Percentiles rank a stretch among this genome's conserved stretches.
Conservation (phyloP, 2,113 vertebrate species). For the Cyphomyrus discorhynchus region DNA sequence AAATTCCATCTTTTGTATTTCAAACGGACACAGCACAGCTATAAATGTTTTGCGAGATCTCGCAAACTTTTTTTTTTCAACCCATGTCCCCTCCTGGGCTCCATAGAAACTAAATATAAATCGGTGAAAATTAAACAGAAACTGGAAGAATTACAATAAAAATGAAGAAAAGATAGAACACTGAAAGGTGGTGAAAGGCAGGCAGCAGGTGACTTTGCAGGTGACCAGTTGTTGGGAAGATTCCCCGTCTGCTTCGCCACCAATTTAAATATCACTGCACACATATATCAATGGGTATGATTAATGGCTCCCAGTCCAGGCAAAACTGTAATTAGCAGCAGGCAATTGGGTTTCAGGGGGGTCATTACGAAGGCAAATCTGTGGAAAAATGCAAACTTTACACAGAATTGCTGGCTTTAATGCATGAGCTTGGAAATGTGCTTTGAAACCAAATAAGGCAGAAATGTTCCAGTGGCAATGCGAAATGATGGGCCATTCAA, state of each 20-base stretch:
- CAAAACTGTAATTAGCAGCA: constrained; percentile 35
- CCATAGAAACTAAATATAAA: background rate
- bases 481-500: background rate
- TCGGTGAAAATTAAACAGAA: background rate
- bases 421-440: background rate
- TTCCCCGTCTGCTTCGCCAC: background rate
- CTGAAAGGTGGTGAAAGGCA: background rate
- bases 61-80: no score
- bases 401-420: background rate
- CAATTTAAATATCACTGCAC: constrained; percentile 26
- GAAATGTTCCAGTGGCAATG: background rate
- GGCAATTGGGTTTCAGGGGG: constrained; percentile 31
- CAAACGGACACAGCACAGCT: no score
- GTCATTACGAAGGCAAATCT: constrained; percentile 5
- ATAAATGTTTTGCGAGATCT: no score
- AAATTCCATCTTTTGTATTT: no score
- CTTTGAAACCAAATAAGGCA: background rate
- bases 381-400: background rate
- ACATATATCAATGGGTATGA: constrained; percentile 25
- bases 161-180: background rate
- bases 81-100: no score
- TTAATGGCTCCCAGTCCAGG: constrained; percentile 32
- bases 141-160: background rate
- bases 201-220: background rate
- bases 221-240: background rate